These are phyloP conservation scores for Petrophora chlorosata DNA, from an alignment of 2,888 invertebrate genomes.

Conservation along the genomic window DNA sequence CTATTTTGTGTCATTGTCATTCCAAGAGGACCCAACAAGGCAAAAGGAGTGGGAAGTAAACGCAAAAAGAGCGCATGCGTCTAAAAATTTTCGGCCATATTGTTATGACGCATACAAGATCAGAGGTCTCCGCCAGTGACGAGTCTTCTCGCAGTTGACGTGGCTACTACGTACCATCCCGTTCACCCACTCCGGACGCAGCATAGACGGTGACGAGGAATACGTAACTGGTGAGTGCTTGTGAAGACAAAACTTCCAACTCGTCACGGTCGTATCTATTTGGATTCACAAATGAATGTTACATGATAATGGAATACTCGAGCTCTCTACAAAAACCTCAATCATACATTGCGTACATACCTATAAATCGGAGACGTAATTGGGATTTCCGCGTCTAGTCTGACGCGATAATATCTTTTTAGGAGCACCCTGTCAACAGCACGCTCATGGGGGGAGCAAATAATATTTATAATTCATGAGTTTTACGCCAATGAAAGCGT, in stretches of 20 bases:
- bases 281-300: slow-evolving; percentile 73
- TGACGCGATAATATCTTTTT: slow-evolving; percentile 76
- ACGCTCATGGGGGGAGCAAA: slow-evolving; percentile 47
- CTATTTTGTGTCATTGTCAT: slow-evolving; percentile 13
- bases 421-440: slow-evolving; percentile 68
- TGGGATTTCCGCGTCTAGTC: slow-evolving; percentile 70
- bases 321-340: slow-evolving; percentile 49
- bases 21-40: slow-evolving; percentile 4
- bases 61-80: slow-evolving; percentile 69
- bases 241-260: slow-evolving; percentile 81
- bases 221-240: slow-evolving; percentile 96
- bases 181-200: slow-evolving; percentile 97
- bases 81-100: slow-evolving; percentile 85
- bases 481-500: slow-evolving; percentile 47
- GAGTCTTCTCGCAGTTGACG: slow-evolving; percentile 94
- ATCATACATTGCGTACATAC: slow-evolving; percentile 58
- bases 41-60: slow-evolving; percentile 33
- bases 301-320: slow-evolving; percentile 49
- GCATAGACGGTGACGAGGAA: slow-evolving; percentile 97
- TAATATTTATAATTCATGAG: slow-evolving; percentile 30
- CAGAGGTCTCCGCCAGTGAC: slow-evolving; percentile 91
- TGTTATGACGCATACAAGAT: slow-evolving; percentile 90
- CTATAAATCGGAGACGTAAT: slow-evolving; percentile 63
- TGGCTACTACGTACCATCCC: slow-evolving; percentile 96
- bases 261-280: slow-evolving; percentile 79